phyloP scores from a whole-genome alignment of 2,113 vertebrate species.

The Mobula hypostoma region DNA sequence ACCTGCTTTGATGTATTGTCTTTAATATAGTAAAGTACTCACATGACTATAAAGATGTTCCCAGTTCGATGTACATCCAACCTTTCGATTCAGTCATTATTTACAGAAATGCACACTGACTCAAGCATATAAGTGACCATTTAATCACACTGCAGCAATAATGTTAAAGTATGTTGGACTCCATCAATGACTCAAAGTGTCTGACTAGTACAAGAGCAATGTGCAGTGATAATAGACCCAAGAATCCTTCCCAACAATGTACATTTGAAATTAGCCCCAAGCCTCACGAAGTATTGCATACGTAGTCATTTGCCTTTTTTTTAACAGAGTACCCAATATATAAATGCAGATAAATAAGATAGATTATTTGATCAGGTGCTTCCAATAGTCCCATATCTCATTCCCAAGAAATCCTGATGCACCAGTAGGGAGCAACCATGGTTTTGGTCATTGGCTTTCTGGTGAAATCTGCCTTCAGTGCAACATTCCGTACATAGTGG shows the following conservation, averaged over 20 bases:
- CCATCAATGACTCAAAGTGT: background rate
- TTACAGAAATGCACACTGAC: background rate
- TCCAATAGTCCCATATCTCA: background rate
- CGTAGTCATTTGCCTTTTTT: background rate
- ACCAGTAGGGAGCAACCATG: too few species aligned
- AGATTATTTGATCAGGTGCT: background rate
- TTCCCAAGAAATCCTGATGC: too few species aligned
- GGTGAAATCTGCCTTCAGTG: too few species aligned
- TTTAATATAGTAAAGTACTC: too few species aligned
- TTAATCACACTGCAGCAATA: background rate
- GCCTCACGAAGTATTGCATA: background rate
- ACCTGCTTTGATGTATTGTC: too few species aligned
- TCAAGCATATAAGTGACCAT: background rate
- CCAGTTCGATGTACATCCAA: background rate
- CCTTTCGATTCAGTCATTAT: background rate
- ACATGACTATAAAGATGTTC: too few species aligned
- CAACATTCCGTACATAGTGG: too few species aligned
- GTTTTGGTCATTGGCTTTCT: too few species aligned
- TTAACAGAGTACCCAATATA: background rate
- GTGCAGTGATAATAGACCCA: background rate
- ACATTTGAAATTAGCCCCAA: background rate
- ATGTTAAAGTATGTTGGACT: background rate
- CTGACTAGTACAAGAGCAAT: background rate
- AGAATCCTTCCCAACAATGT: background rate
- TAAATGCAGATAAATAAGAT: background rate